Percentiles rank a stretch among this genome's conserved stretches.
These are phyloP conservation scores for Glareola pratincola DNA, from an alignment of 2,113 vertebrate species.

Conservation along the genomic window DNA sequence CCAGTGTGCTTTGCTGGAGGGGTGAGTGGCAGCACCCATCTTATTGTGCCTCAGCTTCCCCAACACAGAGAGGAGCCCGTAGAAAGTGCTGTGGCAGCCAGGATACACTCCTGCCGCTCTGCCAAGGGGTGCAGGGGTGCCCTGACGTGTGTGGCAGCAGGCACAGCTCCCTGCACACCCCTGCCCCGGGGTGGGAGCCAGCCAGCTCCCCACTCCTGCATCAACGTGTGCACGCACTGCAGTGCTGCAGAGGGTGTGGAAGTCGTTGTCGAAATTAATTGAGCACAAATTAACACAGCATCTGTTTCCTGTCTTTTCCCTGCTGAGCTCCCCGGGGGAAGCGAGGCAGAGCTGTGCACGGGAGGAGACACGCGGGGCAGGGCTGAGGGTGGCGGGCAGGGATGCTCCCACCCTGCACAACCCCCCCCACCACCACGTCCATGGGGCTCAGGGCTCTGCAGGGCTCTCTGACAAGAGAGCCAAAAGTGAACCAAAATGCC, in stretches of 20 bases:
- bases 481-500: not conserved
- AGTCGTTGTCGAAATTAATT: not conserved
- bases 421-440: fast-evolving
- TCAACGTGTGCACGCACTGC: fast-evolving
- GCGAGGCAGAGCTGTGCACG: fast-evolving
- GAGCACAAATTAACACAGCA: constrained; percentile 44
- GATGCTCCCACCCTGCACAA: fast-evolving
- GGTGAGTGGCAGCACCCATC: not conserved
- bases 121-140: not conserved
- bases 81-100: not conserved
- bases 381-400: not conserved
- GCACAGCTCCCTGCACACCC: not conserved
- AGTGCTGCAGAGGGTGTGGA: not conserved
- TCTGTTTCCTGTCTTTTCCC: constrained; percentile 30
- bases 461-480: not conserved
- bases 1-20: not conserved
- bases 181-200: fast-evolving
- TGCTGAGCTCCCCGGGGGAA: not conserved
- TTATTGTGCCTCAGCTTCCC: not conserved
- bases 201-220: not conserved
- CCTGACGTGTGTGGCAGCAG: not conserved
- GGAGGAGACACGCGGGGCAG: fast-evolving
- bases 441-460: not conserved
- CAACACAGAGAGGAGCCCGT: fast-evolving
- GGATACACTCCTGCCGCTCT: fast-evolving